phyloP scores from a whole-genome alignment of 2,888 invertebrate species.

The Drosophila niveifrons region DNA sequence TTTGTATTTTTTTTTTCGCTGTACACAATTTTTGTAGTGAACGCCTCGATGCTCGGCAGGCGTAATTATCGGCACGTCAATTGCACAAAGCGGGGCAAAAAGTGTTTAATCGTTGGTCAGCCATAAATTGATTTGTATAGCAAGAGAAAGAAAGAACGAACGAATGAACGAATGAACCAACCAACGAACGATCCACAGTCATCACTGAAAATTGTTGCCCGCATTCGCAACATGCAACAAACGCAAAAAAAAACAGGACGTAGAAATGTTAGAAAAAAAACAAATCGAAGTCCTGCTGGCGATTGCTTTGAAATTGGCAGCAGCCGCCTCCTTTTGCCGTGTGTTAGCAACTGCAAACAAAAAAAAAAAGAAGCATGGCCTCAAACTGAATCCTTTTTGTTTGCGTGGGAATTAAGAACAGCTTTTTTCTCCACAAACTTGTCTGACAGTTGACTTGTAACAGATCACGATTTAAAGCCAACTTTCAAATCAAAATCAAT shows the following conservation, averaged over 20 bases:
- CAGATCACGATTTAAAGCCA: constrained; percentile 7
- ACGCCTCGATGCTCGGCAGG: constrained; percentile 58
- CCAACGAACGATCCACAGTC: constrained; percentile 48
- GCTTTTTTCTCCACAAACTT: constrained; percentile 9
- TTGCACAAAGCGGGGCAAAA: constrained; percentile 83
- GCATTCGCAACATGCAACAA: constrained; percentile 35
- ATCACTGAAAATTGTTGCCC: constrained; percentile 46
- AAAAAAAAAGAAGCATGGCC: constrained; percentile 6
- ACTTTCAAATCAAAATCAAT: neutral
- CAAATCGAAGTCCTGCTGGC: constrained; percentile 43
- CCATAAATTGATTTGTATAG: constrained; percentile 72
- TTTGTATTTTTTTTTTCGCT: constrained; percentile 19
- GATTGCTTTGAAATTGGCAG: constrained; percentile 63
- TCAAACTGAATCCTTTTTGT: constrained; percentile 20
- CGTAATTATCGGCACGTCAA: constrained; percentile 84
- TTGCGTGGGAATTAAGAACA: constrained; percentile 21
- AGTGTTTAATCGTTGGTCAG: constrained; percentile 75
- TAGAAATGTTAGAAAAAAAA: constrained; percentile 20
- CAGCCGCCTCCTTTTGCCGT: constrained; percentile 18
- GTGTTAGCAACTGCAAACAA: constrained; percentile 19
- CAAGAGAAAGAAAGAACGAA: constrained; percentile 35
- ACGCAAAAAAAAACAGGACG: constrained; percentile 34
- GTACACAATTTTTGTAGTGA: constrained; percentile 5
- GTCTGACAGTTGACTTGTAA: constrained; percentile 18
- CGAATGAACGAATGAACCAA: constrained; percentile 35